Base-by-base conservation (phyloP, 2,113 vertebrate species). In the Tenebrosternarchus preto region DNA sequence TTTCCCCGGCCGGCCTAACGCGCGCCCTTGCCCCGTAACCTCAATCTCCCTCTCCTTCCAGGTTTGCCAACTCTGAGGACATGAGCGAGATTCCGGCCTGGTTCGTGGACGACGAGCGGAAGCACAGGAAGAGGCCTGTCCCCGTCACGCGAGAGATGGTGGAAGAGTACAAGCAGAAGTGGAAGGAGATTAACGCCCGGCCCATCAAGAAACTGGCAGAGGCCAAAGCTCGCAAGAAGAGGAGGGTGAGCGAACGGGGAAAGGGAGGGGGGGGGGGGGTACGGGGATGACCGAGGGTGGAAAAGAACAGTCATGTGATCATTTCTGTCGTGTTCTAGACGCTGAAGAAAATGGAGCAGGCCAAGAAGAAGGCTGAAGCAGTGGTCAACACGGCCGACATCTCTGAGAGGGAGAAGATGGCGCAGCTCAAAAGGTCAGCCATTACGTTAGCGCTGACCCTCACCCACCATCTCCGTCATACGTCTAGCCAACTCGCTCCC, bases 221-320 rank as follows among this genome's bases (percentile, higher is more conserved):
- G 88, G 98, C 98, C 69, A 99, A 99, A 77, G 96, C 97, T 82
- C 95, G 97, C 82, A 99, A 99, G 93, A 98, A 98, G 90, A 93
- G 93, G 50, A 92, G 95, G 94, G 97, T 99, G 87, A 93, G 93
- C 66, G 5, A 43, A 4, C 12, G 11, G n/a, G 3, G n/a, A n/a
- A 20, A 0, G n/a, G 17, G 31, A 20, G 5, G 39, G 4, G 4
- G 17, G 36, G 33, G 1, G 19, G n/a, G 64, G 19, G 5, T 25
- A 20, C 7, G 2, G n/a, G n/a, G n/a, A n/a, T n/a, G n/a, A n/a
- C n/a, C 2, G 33, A 36, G 33, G 6, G 33, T 2, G 33, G 33
- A 50, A 1, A 1, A 12, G 12, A 50, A 12, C 43, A 50, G 36
- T 46, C 8, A 11, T 63, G 8, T 29, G 33, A 79, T 9, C 5